Evolutionary conservation across 2,888 invertebrate species (phyloP), one percentile per base, ranked within the genome.

Genomic region (Rhagonycha fulva): DNA sequence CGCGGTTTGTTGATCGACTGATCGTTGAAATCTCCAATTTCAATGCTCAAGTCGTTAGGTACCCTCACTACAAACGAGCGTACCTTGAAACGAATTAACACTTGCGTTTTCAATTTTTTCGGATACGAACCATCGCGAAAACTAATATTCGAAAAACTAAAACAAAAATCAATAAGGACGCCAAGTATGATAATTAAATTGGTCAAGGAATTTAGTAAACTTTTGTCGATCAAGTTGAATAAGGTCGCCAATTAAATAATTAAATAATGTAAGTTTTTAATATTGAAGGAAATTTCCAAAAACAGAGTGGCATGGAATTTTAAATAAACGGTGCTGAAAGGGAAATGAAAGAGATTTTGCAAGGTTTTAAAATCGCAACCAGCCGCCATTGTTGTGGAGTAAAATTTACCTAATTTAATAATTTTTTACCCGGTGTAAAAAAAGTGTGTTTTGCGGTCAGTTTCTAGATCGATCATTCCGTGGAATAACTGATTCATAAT

Each of bases 1-100:
- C 26, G 32, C 74, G 77, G 77, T 79, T 79, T 70, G 75, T 66
- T 72, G 72, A 70, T 24, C 60, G 28, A 79, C 79, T 79, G 79
- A 74, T 72, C 77, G 76, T 77, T 72, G 62, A 75, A 77, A 72
- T 79, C 77, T 71, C 79, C 71, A 68, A 70, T 28, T 74, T 70
- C 68, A 23, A 62, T 70, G 30, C 30, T 24, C 26, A 70, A 73
- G 71, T 71, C 24, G 62, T 23, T 47, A 26, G 32, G 28, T 74
- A 67, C 76, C 74, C 76, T 68, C 74, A 62, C 76, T 23, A n/a
- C 28, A 11, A 12, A 19, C 14, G 14, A 19, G 10, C 14, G 19
- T 68, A 32, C 68, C 24, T 68, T 32, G 14, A 68, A 19, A 28
- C 68, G 11, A 68, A 14, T 26, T 28, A 68, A 28, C 12, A 68